A percentile compares a stretch with the other conserved stretches of the same genome.
These are phyloP conservation scores for Holacanthella duospinosa DNA, from an alignment of 2,888 invertebrate species.

Conservation along the genomic window DNA sequence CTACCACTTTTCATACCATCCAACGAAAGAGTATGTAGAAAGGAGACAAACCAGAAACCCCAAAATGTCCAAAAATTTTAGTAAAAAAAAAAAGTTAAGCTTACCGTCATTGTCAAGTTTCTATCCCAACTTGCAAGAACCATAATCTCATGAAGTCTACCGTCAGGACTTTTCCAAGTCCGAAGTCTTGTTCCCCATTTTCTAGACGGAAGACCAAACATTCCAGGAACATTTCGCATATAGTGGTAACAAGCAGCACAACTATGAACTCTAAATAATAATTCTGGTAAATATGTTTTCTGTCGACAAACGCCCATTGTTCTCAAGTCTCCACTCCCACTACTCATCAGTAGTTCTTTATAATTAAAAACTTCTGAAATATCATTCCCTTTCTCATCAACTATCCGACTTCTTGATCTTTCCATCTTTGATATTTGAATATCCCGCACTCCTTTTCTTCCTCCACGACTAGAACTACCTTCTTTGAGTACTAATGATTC, in stretches of 20 bases:
- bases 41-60: too few relatives aligned
- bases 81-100: neutral
- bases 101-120: neutral
- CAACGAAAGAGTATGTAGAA: neutral
- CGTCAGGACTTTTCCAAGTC: neutral
- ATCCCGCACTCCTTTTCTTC: neutral
- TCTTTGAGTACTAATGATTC: too few relatives aligned
- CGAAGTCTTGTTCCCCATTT: neutral
- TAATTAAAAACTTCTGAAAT: slow-evolving; percentile 1
- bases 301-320: slow-evolving; percentile 1
- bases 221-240: slow-evolving; percentile 12
- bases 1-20: neutral
- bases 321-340: neutral
- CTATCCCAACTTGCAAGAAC: neutral
- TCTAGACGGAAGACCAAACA: slow-evolving; percentile 12
- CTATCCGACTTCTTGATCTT: neutral
- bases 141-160: neutral
- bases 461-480: too few relatives aligned
- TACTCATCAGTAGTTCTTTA: neutral
- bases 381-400: neutral
- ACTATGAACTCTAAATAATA: neutral
- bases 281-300: neutral
- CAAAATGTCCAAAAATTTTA: too few relatives aligned
- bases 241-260: slow-evolving; percentile 33
- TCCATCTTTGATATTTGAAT: neutral